phyloP scores from a whole-genome alignment of 1,140 invertebrate species.

The Mercenaria mercenaria region DNA sequence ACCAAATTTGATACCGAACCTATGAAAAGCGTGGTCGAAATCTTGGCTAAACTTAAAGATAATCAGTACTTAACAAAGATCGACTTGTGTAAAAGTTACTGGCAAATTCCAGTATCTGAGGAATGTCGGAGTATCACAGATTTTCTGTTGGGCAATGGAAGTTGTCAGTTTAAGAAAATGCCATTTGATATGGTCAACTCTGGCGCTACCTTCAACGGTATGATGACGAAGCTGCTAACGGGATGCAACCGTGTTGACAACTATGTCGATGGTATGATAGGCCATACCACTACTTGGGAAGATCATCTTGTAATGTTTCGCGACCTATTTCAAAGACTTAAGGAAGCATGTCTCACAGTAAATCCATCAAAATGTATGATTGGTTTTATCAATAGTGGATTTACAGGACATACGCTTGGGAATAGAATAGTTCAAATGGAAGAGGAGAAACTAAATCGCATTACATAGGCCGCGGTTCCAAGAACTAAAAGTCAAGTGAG shows the following conservation, averaged over 20 bases:
- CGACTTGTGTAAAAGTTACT: conserved; percentile 44
- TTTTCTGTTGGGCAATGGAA: conserved; percentile 61
- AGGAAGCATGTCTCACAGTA: not conserved
- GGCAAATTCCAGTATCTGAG: conserved; percentile 62
- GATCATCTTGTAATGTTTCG: not conserved
- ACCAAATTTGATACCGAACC: not conserved
- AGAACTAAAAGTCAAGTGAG: not conserved
- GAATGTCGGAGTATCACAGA: not conserved
- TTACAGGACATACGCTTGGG: too few species aligned
- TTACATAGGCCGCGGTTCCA: not conserved
- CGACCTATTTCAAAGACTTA: not conserved
- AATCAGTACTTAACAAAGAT: conserved; percentile 82
- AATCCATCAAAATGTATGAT: not conserved
- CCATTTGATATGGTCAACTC: conserved; percentile 75
- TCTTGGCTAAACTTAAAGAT: conserved; percentile 48
- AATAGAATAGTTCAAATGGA: not conserved
- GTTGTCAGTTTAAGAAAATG: conserved; percentile 66
- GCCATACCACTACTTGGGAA: not conserved
- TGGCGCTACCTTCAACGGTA: conserved; percentile 53
- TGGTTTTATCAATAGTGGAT: not conserved
- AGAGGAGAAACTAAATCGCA: not conserved
- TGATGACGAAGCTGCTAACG: conserved; percentile 70
- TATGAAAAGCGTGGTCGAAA: not conserved
- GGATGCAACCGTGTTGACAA: too few species aligned
- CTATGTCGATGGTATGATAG: too few species aligned